Evolutionary conservation across 2,888 invertebrate genomes (phyloP).

Genomic region (Coenonympha glycerion): DNA sequence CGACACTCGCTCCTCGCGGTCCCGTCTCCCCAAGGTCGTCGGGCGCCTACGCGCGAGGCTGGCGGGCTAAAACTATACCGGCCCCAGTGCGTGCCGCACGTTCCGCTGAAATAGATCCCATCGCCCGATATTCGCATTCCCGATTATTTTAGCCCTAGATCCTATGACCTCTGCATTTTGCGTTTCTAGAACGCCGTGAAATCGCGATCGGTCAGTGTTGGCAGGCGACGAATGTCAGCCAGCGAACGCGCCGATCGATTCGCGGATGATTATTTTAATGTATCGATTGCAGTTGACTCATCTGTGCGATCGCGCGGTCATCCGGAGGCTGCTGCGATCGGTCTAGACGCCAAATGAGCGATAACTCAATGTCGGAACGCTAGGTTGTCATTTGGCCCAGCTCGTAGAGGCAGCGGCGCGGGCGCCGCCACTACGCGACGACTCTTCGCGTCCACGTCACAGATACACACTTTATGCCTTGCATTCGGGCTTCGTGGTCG

Average conservation of each 20-base stretch:
- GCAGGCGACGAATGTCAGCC: slow-evolving; percentile 39
- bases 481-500: slow-evolving; percentile 17
- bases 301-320: background rate
- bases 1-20: slow-evolving; percentile 66
- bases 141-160: slow-evolving; percentile 55
- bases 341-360: slow-evolving; percentile 45
- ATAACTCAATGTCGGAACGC: slow-evolving; percentile 55
- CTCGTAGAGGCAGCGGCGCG: slow-evolving; percentile 21
- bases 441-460: slow-evolving; percentile 11
- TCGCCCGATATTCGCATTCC: slow-evolving; percentile 63
- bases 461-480: slow-evolving; percentile 17
- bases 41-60: slow-evolving; percentile 71
- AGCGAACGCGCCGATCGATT: slow-evolving; percentile 27
- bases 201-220: slow-evolving; percentile 35
- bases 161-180: background rate
- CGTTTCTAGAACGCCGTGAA: slow-evolving; percentile 4
- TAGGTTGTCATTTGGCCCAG: slow-evolving; percentile 44
- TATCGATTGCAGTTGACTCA: slow-evolving; percentile 9
- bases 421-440: slow-evolving; percentile 31
- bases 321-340: slow-evolving; percentile 39
- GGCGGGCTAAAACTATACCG: slow-evolving; percentile 64
- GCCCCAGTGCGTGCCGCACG: slow-evolving; percentile 59
- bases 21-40: slow-evolving; percentile 64
- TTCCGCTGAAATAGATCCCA: slow-evolving; percentile 65
- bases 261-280: slow-evolving; percentile 4